phyloP scores from a whole-genome alignment of 2,888 invertebrate species.

The Chironomus riparius region DNA sequence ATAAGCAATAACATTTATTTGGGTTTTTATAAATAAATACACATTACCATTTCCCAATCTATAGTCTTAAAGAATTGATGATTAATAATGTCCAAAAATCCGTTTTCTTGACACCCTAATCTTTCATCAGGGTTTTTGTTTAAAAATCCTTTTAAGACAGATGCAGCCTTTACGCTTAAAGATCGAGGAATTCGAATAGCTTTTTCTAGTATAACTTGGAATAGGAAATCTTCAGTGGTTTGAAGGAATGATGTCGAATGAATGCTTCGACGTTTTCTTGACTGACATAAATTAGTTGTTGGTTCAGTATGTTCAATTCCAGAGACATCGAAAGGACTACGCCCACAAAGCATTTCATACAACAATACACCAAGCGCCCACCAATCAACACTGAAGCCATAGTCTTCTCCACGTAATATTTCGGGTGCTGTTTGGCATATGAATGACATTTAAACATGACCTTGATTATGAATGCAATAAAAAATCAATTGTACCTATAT shows the following conservation, averaged over 20 bases:
- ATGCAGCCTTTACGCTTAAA: constrained; percentile 87
- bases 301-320: constrained; percentile 62
- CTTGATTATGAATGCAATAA: constrained; percentile 30
- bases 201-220: constrained; percentile 90
- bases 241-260: constrained; percentile 47
- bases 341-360: constrained; percentile 93
- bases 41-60: constrained; percentile 83
- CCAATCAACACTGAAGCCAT: constrained; percentile 87
- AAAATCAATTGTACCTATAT: constrained; percentile 48
- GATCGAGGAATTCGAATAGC: constrained; percentile 92
- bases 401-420: constrained; percentile 58
- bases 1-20: background rate
- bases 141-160: constrained; percentile 87
- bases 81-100: constrained; percentile 78
- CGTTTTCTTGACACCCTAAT: constrained; percentile 79
- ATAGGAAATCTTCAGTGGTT: constrained; percentile 81
- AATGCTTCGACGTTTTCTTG: constrained; percentile 24
- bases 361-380: constrained; percentile 89
- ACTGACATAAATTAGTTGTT: constrained; percentile 10
- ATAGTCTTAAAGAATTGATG: constrained; percentile 92
- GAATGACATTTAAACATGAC: constrained; percentile 32
- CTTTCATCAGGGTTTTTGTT: constrained; percentile 87
- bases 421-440: background rate
- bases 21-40: constrained; percentile 27
- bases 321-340: constrained; percentile 91